Base-by-base conservation (phyloP, 2,888 invertebrate species). In the Agrochola lychnidis region DNA sequence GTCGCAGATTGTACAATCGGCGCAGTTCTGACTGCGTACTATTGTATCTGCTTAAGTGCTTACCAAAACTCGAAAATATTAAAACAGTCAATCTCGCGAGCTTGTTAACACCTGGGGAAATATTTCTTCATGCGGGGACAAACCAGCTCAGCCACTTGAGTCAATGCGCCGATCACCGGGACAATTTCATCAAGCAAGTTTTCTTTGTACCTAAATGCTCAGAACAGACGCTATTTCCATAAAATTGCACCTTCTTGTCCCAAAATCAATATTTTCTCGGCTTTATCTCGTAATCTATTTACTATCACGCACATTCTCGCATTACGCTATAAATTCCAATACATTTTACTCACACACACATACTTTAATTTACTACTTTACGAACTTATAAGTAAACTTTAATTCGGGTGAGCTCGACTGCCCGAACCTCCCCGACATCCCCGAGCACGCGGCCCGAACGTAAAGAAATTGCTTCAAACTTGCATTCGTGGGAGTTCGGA, bases 361-460 rank as follows among this genome's bases (percentile, higher is more conserved):
- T 53, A 62, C 64, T 22, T 30, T 51, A 70, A 53, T 81, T 56
- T 61, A 73, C 57, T 73, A 66, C 61, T 57, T 67, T 48, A 30
- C 70, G 14, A 80, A 84, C 48, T 56, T 45, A 40, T 70, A 68
- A n/a, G 57, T 70, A 69, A 68, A 79, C 66, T 67, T 70, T 7
- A 22, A 67, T 57, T 76, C 76, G 64, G 64, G 16, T 36, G 19
- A 19, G 70, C 48, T 81, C 69, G 64, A 48, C 19, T 25, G n/a
- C 5, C 56, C 73, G 57, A 79, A 40, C 12, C 3, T 25, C n/a
- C 51, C 81, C 81, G 53, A 62, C 25, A 53, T 64, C 51, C 51
- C 25, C 51, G 51, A 79, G 36, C 64, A 36, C 84, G 72, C 40
- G 53, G 48, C 9, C 53, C 42, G 36, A 66, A 53, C 73, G 42